phyloP scores from a whole-genome alignment of 30 jellyfish, hydroid and myxozoan species.

The Sanderia malayensis region DNA sequence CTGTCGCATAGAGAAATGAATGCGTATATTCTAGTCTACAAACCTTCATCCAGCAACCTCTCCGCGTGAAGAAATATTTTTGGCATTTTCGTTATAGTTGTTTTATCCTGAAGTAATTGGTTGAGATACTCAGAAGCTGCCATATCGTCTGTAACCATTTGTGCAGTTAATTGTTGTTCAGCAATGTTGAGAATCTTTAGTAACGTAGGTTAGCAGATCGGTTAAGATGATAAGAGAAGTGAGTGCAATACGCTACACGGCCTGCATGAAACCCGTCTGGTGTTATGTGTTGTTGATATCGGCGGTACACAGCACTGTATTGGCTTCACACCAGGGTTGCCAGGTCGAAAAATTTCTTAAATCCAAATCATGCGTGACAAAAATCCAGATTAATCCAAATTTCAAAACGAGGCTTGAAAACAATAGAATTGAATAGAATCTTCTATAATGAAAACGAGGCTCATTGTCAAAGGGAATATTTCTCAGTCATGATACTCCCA shows the following conservation, averaged over 20 bases:
- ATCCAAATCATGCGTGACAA: no score
- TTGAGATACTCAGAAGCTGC: constrained; percentile 96
- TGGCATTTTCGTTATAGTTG: constrained; percentile 96
- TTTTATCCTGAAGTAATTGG: constrained; percentile 92
- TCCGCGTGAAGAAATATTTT: constrained; percentile 95
- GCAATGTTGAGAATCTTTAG: constrained; percentile 42
- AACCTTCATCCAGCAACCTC: constrained; percentile 97
- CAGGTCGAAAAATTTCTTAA: no score
- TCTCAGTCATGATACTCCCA: no score
- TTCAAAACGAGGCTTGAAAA: no score
- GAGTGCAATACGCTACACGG: not conserved
- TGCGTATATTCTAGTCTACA: not conserved
- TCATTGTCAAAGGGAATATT: no score
- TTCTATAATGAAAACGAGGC: no score
- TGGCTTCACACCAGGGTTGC: no score
- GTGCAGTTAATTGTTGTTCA: constrained; percentile 55
- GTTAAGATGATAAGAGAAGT: constrained; percentile 30
- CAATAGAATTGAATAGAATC: no score
- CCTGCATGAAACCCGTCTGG: not conserved
- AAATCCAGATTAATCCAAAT: no score
- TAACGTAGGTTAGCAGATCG: constrained; percentile 37
- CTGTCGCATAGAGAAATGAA: not conserved
- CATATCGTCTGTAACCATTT: constrained; percentile 94
- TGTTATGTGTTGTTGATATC: not conserved
- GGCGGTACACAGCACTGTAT: no score